A percentile compares a stretch with the other conserved stretches of the same genome.
These are phyloP conservation scores for Dolichallabes microphthalmus DNA, from an alignment of 2,113 vertebrate species.

Conservation along the genomic window DNA sequence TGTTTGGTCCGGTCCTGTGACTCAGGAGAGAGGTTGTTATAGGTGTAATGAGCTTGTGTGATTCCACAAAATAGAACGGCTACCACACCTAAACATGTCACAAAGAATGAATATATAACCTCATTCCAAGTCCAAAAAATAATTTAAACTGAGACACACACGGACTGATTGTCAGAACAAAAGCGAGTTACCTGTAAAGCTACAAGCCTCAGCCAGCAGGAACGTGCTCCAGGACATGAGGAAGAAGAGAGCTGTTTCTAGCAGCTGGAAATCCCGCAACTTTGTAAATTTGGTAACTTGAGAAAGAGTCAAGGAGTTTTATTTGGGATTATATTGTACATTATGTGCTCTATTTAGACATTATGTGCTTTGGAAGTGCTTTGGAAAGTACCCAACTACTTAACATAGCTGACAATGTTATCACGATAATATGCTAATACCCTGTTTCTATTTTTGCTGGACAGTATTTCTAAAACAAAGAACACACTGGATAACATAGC, in stretches of 20 bases:
- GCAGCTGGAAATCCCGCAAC: slow-evolving; percentile 88
- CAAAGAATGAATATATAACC: not conserved
- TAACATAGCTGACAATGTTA: not conserved
- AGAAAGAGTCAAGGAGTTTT: slow-evolving; percentile 46
- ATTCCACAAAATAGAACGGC: slow-evolving; percentile 97
- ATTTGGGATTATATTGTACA: not conserved
- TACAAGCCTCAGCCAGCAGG: slow-evolving; percentile 93
- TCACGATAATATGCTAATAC: not conserved
- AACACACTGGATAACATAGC: not conserved
- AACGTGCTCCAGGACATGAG: slow-evolving; percentile 99
- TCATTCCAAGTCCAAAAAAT: not conserved
- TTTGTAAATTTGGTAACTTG: slow-evolving; percentile 99
- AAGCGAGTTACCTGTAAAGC: slow-evolving; percentile 85
- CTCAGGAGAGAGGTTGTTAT: slow-evolving; percentile 94
- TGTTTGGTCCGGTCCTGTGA: slow-evolving; percentile 95
- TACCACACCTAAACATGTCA: slow-evolving; percentile 83
- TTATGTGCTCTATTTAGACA: not conserved
- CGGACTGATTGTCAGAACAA: not conserved
- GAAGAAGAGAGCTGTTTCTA: slow-evolving; percentile 97
- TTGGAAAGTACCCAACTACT: not conserved
- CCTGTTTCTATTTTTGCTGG: not conserved
- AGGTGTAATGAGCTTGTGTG: slow-evolving; percentile 97
- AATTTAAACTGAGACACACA: not conserved
- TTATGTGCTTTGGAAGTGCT: not conserved
- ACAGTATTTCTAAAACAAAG: not conserved